phyloP scores from a whole-genome alignment of 2,888 invertebrate species.

The Acleris sparsana region DNA sequence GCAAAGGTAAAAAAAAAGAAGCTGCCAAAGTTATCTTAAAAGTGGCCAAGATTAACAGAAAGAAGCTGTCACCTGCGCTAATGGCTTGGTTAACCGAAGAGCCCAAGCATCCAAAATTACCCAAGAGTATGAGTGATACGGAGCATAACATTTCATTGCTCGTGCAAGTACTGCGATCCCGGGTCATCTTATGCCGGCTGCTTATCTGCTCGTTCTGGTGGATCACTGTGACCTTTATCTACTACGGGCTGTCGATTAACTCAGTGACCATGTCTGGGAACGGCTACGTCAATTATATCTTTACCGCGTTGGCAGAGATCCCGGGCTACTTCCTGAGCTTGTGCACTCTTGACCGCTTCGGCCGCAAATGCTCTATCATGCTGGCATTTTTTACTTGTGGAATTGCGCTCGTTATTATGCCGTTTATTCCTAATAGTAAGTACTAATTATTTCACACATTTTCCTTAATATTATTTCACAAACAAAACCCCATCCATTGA shows the following conservation, averaged over 20 bases:
- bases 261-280: slow-evolving; percentile 89
- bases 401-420: slow-evolving; percentile 75
- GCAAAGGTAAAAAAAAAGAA: slow-evolving; percentile 81
- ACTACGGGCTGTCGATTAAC: slow-evolving; percentile 91
- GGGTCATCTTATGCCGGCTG: slow-evolving; percentile 69
- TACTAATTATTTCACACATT: background rate
- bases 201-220: slow-evolving; percentile 90
- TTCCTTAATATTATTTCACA: no score
- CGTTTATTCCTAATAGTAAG: slow-evolving; percentile 83
- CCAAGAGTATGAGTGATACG: background rate
- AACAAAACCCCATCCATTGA: no score
- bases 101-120: background rate
- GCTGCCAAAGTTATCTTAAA: slow-evolving; percentile 77
- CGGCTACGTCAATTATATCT: slow-evolving; percentile 89
- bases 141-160: slow-evolving; percentile 15
- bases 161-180: slow-evolving; percentile 65
- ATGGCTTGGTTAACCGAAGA: slow-evolving; percentile 51
- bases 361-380: slow-evolving; percentile 83
- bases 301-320: slow-evolving; percentile 85
- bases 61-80: slow-evolving; percentile 64
- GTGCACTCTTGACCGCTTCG: slow-evolving; percentile 82
- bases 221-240: slow-evolving; percentile 90
- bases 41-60: slow-evolving; percentile 74
- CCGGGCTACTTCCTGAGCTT: slow-evolving; percentile 85
- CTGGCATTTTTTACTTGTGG: slow-evolving; percentile 84